Percentiles rank a stretch among this genome's conserved stretches.
Evolutionary conservation across 1,140 invertebrate species (phyloP).

Genomic region (Araneus ventricosus): DNA sequence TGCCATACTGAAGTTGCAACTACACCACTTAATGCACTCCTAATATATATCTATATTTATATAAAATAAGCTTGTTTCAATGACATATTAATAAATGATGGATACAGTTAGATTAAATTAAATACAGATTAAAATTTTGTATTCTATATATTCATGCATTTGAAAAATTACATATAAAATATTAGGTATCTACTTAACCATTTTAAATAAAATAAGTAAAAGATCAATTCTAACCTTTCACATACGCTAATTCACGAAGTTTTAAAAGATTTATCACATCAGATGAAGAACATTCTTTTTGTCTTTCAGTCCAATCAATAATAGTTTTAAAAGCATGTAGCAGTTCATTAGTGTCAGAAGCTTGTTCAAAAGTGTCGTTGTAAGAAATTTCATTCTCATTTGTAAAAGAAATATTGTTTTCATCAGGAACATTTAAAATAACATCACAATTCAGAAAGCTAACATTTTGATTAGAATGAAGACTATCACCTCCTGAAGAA

Average conservation of each 20-base stretch:
- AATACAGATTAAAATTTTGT: not conserved
- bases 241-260: not conserved
- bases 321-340: constrained; percentile 43
- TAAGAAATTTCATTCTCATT: not conserved
- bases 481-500: not conserved
- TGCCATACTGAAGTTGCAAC: too few species aligned
- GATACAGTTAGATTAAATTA: too few species aligned
- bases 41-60: too few species aligned
- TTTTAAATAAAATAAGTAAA: not conserved
- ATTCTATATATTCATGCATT: not conserved
- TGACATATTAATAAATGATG: too few species aligned
- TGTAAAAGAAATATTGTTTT: not conserved
- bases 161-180: not conserved
- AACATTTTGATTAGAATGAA: not conserved
- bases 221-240: constrained; percentile 31
- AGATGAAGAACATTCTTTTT: not conserved
- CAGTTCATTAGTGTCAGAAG: not conserved
- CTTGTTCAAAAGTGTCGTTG: not conserved
- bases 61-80: too few species aligned
- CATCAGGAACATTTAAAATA: constrained; percentile 2
- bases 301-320: constrained; percentile 23
- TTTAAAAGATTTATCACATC: constrained; percentile 47
- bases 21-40: too few species aligned
- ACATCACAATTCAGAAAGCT: constrained; percentile 8
- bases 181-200: not conserved